A percentile compares a stretch with the other conserved stretches of the same genome.
These are phyloP conservation scores for Hozukius guyotensis DNA, from an alignment of 2,797 vertebrate species.

Conservation along the genomic window DNA sequence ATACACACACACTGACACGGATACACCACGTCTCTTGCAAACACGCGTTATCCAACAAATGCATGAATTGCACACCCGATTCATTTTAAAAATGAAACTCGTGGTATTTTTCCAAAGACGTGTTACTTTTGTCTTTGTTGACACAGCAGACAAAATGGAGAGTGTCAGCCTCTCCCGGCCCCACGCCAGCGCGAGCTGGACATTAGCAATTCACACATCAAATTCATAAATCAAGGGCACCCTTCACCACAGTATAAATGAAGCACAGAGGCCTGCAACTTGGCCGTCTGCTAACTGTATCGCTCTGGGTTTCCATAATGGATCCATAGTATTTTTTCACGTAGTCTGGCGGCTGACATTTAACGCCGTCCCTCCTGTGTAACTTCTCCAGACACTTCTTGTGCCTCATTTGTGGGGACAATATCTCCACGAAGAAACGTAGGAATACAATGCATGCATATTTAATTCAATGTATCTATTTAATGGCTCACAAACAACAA, in stretches of 20 bases:
- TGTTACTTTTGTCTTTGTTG: slow-evolving; percentile 48
- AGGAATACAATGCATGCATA: slow-evolving; percentile 48
- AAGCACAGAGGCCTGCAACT: slow-evolving; percentile 48
- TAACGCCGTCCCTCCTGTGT: slow-evolving; percentile 10
- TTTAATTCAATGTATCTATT: slow-evolving; percentile 63
- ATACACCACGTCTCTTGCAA: slow-evolving; percentile 24
- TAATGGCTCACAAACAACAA: slow-evolving; percentile 62
- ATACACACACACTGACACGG: slow-evolving; percentile 15
- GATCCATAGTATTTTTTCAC: slow-evolving; percentile 32
- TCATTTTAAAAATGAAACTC: slow-evolving; percentile 44
- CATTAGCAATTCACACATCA: slow-evolving; percentile 69
- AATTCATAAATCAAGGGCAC: slow-evolving; percentile 73
- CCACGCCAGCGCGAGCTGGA: slow-evolving; percentile 45
- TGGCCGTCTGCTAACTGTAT: slow-evolving; percentile 49
- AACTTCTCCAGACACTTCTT: slow-evolving; percentile 8
- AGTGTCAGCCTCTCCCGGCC: slow-evolving; percentile 44
- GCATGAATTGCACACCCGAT: slow-evolving; percentile 19
- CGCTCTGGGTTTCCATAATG: slow-evolving; percentile 35
- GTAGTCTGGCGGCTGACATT: slow-evolving; percentile 46
- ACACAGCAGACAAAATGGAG: slow-evolving; percentile 48
- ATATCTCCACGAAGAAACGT: slow-evolving; percentile 18
- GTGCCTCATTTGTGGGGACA: slow-evolving; percentile 26
- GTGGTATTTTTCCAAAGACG: slow-evolving; percentile 41
- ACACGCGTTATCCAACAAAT: slow-evolving; percentile 44
- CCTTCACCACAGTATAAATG: slow-evolving; percentile 59